Percentiles rank a stretch among this genome's conserved stretches.
Evolutionary conservation across 23 tunicate species (phyloP).

Genomic region (Corella eumyota): DNA sequence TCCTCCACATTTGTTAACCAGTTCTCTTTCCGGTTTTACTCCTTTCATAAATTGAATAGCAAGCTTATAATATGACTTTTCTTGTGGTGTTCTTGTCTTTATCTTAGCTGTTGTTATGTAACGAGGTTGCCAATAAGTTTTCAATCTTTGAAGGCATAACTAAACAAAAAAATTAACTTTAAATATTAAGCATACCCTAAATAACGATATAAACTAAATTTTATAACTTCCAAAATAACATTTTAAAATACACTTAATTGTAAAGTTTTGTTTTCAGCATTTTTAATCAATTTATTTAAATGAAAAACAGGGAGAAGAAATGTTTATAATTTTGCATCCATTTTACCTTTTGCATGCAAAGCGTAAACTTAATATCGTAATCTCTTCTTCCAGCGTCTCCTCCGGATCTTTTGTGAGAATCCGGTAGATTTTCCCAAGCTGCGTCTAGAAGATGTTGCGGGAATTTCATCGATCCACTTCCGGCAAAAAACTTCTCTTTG

Average conservation of each 20-base stretch:
- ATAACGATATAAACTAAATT: too few relatives aligned
- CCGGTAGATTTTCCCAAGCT: conserved; percentile 31
- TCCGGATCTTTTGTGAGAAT: not conserved
- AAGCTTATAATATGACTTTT: conserved; percentile 10
- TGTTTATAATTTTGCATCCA: too few relatives aligned
- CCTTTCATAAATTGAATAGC: conserved; percentile 25
- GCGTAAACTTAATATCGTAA: conserved; percentile 36
- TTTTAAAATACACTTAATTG: too few relatives aligned
- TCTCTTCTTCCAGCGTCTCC: conserved; percentile 2
- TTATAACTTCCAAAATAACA: too few relatives aligned
- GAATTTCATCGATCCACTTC: conserved; percentile 14
- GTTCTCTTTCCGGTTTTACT: not conserved
- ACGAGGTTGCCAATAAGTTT: conserved; percentile 48
- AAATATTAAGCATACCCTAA: too few relatives aligned
- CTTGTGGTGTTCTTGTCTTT: not conserved
- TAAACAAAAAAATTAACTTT: not conserved
- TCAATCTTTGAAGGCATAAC: conserved; percentile 33
- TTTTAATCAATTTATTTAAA: too few relatives aligned
- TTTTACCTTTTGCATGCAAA: conserved; percentile 38
- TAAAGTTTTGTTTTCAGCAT: too few relatives aligned
- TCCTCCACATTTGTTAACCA: too few relatives aligned
- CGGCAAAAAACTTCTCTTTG: conserved; percentile 34
- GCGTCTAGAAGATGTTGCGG: conserved; percentile 55
- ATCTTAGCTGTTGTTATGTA: conserved; percentile 15
- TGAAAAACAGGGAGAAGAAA: too few relatives aligned